These are phyloP conservation scores for Gonatopus flavifemur DNA, from an alignment of 1,140 invertebrate genomes.

Conservation along the genomic window DNA sequence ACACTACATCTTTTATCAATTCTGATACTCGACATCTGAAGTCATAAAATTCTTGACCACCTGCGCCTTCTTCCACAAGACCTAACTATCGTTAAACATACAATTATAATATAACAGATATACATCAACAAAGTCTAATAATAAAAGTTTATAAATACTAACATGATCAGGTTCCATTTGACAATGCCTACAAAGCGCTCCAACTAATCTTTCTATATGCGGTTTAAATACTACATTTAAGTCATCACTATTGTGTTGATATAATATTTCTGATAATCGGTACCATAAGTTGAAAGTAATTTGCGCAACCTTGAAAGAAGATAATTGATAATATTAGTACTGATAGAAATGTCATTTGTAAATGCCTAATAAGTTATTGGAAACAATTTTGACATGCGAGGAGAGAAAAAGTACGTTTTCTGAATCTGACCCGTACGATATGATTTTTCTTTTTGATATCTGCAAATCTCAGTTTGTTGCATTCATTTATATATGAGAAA, in stretches of 20 bases:
- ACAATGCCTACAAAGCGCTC: constrained; percentile 81
- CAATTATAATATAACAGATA: neutral
- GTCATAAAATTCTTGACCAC: constrained; percentile 66
- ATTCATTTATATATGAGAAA: constrained; percentile 8
- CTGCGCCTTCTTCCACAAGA: constrained; percentile 76
- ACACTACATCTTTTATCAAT: constrained; percentile 96
- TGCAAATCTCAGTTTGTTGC: too few relatives aligned
- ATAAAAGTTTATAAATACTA: constrained; percentile 40
- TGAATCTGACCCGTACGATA: too few relatives aligned
- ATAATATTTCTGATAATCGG: constrained; percentile 89
- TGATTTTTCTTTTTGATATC: too few relatives aligned
- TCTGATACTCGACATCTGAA: constrained; percentile 90
- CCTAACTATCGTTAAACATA: constrained; percentile 64
- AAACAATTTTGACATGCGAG: neutral
- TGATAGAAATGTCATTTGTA: too few relatives aligned
- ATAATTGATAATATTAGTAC: constrained; percentile 5
- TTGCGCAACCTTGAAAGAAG: constrained; percentile 77
- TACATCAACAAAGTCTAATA: constrained; percentile 2
- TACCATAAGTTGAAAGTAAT: constrained; percentile 98
- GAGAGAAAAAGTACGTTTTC: too few relatives aligned
- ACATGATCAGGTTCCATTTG: constrained; percentile 90
- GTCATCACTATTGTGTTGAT: constrained; percentile 80
- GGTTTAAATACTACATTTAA: constrained; percentile 82
- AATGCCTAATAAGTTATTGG: too few relatives aligned
- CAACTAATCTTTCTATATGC: constrained; percentile 87